These are phyloP conservation scores for Torymus tubicola DNA, from an alignment of 2,888 invertebrate genomes.

Conservation along the genomic window DNA sequence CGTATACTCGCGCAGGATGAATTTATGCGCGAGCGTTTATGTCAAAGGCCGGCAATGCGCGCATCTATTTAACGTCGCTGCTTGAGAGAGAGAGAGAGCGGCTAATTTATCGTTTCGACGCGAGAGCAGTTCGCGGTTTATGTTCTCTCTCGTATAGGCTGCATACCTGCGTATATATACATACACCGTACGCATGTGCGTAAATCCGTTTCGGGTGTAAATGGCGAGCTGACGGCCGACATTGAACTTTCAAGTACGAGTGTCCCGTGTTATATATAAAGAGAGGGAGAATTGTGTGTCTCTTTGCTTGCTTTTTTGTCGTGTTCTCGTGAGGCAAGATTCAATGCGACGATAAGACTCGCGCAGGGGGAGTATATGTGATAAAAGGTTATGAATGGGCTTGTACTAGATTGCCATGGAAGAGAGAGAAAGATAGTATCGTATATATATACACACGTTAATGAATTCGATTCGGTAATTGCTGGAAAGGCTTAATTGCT, in stretches of 20 bases:
- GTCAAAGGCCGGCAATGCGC: constrained; percentile 69
- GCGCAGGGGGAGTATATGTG: too few species aligned
- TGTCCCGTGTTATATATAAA: too few species aligned
- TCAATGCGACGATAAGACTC: too few species aligned
- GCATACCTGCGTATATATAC: neutral
- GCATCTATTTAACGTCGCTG: constrained; percentile 71
- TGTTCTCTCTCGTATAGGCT: too few species aligned
- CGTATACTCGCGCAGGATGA: constrained; percentile 62
- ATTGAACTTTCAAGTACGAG: constrained; percentile 15
- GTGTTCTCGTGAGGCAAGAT: too few species aligned
- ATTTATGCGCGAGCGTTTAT: constrained; percentile 72
- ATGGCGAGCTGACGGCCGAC: constrained; percentile 63
- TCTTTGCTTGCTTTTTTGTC: too few species aligned
- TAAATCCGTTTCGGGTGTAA: constrained; percentile 72
- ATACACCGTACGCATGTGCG: neutral
- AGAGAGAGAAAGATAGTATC: too few species aligned
- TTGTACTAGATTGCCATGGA: too few species aligned
- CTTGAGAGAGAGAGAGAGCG: constrained; percentile 38
- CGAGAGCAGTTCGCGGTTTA: too few species aligned
- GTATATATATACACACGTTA: neutral
- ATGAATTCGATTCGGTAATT: neutral
- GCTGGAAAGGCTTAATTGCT: neutral
- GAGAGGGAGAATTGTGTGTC: too few species aligned
- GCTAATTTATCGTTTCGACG: constrained; percentile 73
- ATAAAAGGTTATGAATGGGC: too few species aligned